Conservation (phyloP, 2,888 invertebrate species). For the Erynnis tages region DNA sequence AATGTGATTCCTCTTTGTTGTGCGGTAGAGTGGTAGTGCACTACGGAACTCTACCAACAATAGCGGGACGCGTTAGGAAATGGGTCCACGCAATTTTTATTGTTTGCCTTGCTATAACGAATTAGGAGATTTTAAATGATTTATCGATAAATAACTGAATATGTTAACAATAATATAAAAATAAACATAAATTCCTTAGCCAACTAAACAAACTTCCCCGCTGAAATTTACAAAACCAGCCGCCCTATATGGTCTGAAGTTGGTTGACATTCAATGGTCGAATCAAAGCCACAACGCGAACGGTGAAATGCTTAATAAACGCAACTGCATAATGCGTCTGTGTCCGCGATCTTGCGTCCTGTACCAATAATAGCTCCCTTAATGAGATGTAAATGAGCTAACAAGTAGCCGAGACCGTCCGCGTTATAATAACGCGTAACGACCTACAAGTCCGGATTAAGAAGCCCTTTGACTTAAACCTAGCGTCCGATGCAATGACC, state of each 20-base stretch:
- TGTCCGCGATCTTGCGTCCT: slow-evolving; percentile 33
- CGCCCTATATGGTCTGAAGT: slow-evolving; percentile 6
- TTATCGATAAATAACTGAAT: too few species aligned
- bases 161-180: too few species aligned
- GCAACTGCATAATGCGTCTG: slow-evolving; percentile 25
- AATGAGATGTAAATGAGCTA: slow-evolving; percentile 82
- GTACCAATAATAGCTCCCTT: slow-evolving; percentile 74
- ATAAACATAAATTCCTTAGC: too few species aligned
- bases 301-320: slow-evolving; percentile 31
- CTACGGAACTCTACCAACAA: too few species aligned
- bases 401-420: slow-evolving; percentile 73
- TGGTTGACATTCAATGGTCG: slow-evolving; percentile 15
- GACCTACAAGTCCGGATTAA: slow-evolving; percentile 82
- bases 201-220: too few species aligned
- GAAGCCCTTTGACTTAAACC: slow-evolving; percentile 81
- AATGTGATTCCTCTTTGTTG: too few species aligned
- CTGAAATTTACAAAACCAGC: background rate
- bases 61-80: too few species aligned
- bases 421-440: slow-evolving; percentile 82
- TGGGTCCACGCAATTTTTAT: too few species aligned
- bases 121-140: too few species aligned
- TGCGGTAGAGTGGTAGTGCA: too few species aligned
- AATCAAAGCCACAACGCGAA: slow-evolving; percentile 22
- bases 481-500: slow-evolving; percentile 63
- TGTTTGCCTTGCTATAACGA: too few species aligned